phyloP scores from a whole-genome alignment of 2,797 vertebrate species.

The Echiichthys vipera region DNA sequence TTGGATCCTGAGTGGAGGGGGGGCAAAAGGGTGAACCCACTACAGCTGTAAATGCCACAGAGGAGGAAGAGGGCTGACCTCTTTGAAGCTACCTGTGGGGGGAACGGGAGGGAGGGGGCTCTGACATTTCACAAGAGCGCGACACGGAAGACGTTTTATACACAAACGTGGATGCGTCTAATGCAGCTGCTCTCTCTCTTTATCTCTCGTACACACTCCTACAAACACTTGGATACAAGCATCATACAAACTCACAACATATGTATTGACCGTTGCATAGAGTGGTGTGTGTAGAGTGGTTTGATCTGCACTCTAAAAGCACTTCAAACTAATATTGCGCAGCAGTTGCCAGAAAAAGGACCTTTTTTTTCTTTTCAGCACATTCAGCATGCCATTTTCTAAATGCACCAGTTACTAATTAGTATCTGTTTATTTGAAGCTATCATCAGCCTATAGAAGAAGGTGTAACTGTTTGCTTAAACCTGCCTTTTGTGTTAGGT shows the following conservation, averaged over 20 bases:
- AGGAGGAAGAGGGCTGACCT: slow-evolving; percentile 64
- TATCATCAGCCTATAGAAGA: neutral
- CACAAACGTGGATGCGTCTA: slow-evolving; percentile 37
- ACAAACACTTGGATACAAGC: neutral
- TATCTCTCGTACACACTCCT: neutral
- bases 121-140: slow-evolving; percentile 77
- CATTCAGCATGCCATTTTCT: slow-evolving; percentile 4
- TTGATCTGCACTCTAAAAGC: slow-evolving; percentile 29
- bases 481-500: neutral
- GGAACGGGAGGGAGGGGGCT: slow-evolving; percentile 59
- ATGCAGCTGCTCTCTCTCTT: slow-evolving; percentile 20
- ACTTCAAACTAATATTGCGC: slow-evolving; percentile 9
- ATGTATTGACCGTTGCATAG: neutral
- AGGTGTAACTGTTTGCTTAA: slow-evolving; percentile 2
- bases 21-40: slow-evolving; percentile 52
- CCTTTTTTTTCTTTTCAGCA: neutral
- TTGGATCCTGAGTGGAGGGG: slow-evolving; percentile 24
- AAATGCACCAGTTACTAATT: slow-evolving; percentile 7
- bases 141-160: slow-evolving; percentile 35
- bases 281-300: neutral
- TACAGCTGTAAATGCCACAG: slow-evolving; percentile 76
- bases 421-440: slow-evolving; percentile 28
- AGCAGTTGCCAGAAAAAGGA: neutral
- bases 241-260: neutral
- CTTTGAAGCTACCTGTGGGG: slow-evolving; percentile 72